Evolutionary conservation across 2,113 vertebrate species (phyloP).

Genomic region (Tichodroma muraria): DNA sequence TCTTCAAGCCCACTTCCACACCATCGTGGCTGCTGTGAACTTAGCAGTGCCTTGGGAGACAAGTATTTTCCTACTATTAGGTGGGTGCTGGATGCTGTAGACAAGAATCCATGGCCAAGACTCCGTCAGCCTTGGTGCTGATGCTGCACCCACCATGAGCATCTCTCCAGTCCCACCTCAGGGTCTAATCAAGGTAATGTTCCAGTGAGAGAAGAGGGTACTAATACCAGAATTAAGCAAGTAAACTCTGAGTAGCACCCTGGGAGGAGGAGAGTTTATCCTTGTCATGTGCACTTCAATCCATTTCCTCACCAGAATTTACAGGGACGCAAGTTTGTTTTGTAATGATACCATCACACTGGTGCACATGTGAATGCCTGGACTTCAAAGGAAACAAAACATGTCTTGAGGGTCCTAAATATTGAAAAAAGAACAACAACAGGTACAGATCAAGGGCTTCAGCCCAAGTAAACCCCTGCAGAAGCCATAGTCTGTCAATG

Average conservation of each 20-base stretch:
- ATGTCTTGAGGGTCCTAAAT: neutral
- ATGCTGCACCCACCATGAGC: neutral
- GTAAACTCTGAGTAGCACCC: neutral
- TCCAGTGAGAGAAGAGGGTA: neutral
- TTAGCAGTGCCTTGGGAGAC: neutral
- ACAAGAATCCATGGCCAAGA: neutral
- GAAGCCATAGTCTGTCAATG: neutral
- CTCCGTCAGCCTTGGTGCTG: neutral
- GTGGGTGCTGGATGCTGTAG: neutral
- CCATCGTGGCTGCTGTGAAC: neutral
- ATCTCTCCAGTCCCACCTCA: neutral
- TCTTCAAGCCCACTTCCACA: neutral
- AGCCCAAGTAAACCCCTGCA: neutral
- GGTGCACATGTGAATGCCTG: neutral
- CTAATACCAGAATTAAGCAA: neutral
- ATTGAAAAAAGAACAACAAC: neutral
- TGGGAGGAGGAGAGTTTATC: neutral
- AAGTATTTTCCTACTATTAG: neutral
- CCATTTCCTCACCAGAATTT: neutral
- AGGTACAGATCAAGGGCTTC: neutral
- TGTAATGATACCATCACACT: neutral
- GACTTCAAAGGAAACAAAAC: neutral
- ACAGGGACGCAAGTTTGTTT: neutral
- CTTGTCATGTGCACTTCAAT: neutral
- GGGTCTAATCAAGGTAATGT: neutral